Evolutionary conservation across 2,888 invertebrate genomes (phyloP), one percentile per base, ranked within the genome.

Genomic region (Crematogaster levior): DNA sequence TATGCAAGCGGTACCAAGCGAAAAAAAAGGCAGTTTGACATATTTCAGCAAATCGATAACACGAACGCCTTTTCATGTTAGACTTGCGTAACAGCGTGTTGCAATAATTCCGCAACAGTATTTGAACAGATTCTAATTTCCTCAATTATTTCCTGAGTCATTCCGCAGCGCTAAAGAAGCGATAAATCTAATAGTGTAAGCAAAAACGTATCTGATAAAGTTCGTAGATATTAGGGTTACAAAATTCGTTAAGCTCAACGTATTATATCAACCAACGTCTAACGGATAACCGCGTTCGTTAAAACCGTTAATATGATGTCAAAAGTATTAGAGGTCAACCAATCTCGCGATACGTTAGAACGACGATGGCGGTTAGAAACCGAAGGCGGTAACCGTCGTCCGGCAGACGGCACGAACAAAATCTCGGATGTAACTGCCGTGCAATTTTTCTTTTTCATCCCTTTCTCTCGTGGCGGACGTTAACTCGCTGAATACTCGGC

Each of bases 391-490:
- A 84, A 84, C 84, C 83, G 84, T 66, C 82, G n/a, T 60, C 48
- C 46, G 24, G 60, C 53, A 56, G 43, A 43, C 73, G 56, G 53
- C 70, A 56, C 83, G 63, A 61, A 30, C 81, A 77, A 89, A 70
- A 82, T 84, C 89, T 82, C 84, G 79, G 81, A 79, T 61, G 53
- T 82, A 88, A 84, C 87, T 83, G 85, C 83, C 86, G 74, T 53
- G 63, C 63, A 68, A 85, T 89, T 82, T 88, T 88, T 84, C 85
- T 84, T 86, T 72, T 83, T 63, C 82, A 82, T 88, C 84, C 84
- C 81, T 83, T 74, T 75, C 24, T 48, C 46, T 56, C 46, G 77
- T 5, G 43, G 43, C 63, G 58, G n/a, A 72, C 83, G 83, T 74
- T 80, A 74, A 53, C 37, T 75, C 60, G 21, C 72, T 46, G 30